Evolutionary conservation across 2,888 invertebrate species (phyloP).

Genomic region (Amaurobius ferox): DNA sequence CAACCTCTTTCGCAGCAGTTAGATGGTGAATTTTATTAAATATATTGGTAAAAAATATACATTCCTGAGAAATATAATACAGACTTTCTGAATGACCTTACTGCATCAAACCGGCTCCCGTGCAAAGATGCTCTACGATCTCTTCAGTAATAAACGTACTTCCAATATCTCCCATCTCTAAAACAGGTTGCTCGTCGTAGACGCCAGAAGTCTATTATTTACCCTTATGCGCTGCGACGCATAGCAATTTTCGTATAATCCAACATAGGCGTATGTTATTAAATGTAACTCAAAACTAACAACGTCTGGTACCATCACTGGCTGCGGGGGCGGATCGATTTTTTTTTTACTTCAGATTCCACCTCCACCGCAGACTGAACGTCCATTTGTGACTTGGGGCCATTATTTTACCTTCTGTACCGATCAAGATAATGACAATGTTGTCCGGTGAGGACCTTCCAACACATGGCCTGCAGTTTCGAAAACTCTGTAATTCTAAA

Average conservation of each 20-base stretch:
- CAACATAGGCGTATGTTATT: constrained; percentile 57
- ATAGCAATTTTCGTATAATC: constrained; percentile 60
- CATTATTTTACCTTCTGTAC: constrained; percentile 41
- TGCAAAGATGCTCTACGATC: constrained; percentile 51
- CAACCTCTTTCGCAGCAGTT: too few species aligned
- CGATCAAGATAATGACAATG: constrained; percentile 60
- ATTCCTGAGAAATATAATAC: too few species aligned
- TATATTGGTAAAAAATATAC: too few species aligned
- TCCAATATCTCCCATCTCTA: constrained; percentile 25
- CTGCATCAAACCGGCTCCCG: constrained; percentile 24
- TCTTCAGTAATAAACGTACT: constrained; percentile 40
- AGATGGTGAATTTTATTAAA: too few species aligned
- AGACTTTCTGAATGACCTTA: not conserved
- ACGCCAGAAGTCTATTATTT: constrained; percentile 60
- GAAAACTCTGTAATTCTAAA: constrained; percentile 42
- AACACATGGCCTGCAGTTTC: constrained; percentile 51
- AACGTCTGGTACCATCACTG: constrained; percentile 57
- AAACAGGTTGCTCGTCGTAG: constrained; percentile 30
- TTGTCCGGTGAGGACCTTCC: constrained; percentile 39
- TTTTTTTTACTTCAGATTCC: constrained; percentile 29
- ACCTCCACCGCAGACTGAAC: constrained; percentile 56
- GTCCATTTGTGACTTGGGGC: constrained; percentile 54
- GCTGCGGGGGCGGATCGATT: constrained; percentile 24
- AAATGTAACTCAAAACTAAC: constrained; percentile 71
- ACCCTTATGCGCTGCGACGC: constrained; percentile 32